Evolutionary conservation across 2,888 invertebrate species (phyloP).

Genomic region (Bruchidius siliquastri): DNA sequence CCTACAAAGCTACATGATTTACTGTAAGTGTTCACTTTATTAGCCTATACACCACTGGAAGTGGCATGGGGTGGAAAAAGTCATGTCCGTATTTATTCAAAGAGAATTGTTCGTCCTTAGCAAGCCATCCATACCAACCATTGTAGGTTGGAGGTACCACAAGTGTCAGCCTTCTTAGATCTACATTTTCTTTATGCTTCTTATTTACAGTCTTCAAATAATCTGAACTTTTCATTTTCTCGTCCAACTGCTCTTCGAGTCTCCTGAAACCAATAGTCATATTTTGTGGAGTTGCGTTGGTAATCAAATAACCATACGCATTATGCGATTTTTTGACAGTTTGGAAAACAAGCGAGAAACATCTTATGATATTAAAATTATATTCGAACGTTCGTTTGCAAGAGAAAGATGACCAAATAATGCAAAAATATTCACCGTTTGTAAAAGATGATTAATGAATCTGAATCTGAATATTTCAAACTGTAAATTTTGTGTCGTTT

Average conservation of each 20-base stretch:
- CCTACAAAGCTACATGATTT: too few relatives aligned
- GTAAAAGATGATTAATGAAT: too few relatives aligned
- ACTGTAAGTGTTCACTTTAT: not conserved
- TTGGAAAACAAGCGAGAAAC: too few relatives aligned
- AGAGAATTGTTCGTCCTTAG: slow-evolving; percentile 9
- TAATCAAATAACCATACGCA: too few relatives aligned
- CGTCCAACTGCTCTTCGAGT: slow-evolving; percentile 11
- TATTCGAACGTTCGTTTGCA: too few relatives aligned
- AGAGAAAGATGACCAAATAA: too few relatives aligned
- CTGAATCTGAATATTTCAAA: too few relatives aligned
- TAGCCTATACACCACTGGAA: slow-evolving; percentile 6
- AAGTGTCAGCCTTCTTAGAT: slow-evolving; percentile 10
- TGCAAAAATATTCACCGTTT: too few relatives aligned
- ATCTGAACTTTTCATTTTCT: slow-evolving; percentile 12
- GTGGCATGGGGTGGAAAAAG: slow-evolving; percentile 10
- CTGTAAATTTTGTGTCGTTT: too few relatives aligned
- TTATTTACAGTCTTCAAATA: slow-evolving; percentile 9
- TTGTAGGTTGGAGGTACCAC: slow-evolving; percentile 11
- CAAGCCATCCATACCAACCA: slow-evolving; percentile 17
- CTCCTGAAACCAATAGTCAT: not conserved
- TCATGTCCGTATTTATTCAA: slow-evolving; percentile 15
- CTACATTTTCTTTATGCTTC: slow-evolving; percentile 3
- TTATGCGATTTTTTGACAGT: too few relatives aligned
- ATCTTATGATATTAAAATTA: too few relatives aligned
- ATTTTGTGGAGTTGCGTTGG: not conserved